phyloP scores from a whole-genome alignment of 2,113 vertebrate species.

The Acrocephalus kingi region DNA sequence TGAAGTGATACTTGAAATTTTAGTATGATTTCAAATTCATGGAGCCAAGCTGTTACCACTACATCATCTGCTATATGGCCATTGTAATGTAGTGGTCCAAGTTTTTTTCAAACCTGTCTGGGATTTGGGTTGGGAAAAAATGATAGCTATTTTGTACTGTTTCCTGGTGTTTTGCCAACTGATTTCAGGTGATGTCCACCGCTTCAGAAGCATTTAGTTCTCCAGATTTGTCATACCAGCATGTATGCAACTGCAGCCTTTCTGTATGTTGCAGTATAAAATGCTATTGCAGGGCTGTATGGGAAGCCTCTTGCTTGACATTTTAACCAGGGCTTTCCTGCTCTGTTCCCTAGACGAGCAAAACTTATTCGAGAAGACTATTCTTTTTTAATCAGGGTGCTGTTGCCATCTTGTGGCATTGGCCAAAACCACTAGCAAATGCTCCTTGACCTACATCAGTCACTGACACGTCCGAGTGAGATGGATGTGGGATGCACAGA shows the following conservation, averaged over 20 bases:
- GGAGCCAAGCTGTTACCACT: not conserved
- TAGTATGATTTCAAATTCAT: not conserved
- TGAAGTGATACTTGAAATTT: not conserved
- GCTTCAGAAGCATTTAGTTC: not conserved
- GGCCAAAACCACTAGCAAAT: not conserved
- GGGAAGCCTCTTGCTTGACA: accelerated
- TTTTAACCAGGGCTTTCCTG: not conserved
- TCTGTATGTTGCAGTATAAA: not conserved
- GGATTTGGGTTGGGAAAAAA: not conserved
- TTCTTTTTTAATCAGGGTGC: not conserved
- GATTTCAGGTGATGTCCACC: accelerated
- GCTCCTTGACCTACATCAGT: accelerated
- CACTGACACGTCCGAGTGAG: accelerated
- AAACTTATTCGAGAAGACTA: not conserved
- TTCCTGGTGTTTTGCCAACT: accelerated
- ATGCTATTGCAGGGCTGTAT: accelerated
- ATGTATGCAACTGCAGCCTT: not conserved
- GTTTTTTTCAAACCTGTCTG: not conserved
- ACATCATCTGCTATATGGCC: accelerated
- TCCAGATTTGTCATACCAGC: not conserved
- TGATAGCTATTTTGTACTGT: not conserved
- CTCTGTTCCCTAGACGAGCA: not conserved
- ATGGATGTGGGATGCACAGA: not conserved
- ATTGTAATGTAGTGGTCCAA: accelerated
- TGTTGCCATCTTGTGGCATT: conserved; percentile 36